Evolutionary conservation across 2,113 vertebrate species (phyloP).

Genomic region (Tinamus guttatus): DNA sequence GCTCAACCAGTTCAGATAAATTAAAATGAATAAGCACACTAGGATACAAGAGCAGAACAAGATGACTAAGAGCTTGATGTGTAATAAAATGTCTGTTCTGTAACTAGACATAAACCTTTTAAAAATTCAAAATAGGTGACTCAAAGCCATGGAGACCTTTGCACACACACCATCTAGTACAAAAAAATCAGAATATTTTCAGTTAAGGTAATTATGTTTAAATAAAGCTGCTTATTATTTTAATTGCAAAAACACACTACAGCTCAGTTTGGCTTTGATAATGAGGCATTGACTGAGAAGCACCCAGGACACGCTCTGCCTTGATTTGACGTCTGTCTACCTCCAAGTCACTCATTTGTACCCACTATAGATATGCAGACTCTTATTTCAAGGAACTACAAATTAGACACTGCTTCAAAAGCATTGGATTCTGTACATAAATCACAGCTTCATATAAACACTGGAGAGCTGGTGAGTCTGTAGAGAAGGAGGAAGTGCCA

Average conservation of each 20-base stretch:
- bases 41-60: conserved; percentile 42
- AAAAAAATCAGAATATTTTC: conserved; percentile 73
- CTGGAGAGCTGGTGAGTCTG: background rate
- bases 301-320: conserved; percentile 33
- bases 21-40: conserved; percentile 47
- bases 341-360: conserved; percentile 37
- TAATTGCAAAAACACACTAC: conserved; percentile 64
- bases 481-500: background rate
- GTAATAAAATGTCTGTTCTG: conserved; percentile 71
- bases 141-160: conserved; percentile 70
- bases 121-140: conserved; percentile 76
- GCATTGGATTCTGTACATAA: background rate
- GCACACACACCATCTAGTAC: conserved; percentile 59
- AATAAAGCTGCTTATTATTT: conserved; percentile 74
- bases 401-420: background rate
- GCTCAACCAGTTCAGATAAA: conserved; percentile 9
- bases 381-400: background rate
- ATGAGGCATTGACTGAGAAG: conserved; percentile 40
- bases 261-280: conserved; percentile 53
- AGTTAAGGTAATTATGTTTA: conserved; percentile 73
- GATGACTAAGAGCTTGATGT: conserved; percentile 71
- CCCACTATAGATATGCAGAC: background rate
- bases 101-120: conserved; percentile 72
- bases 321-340: conserved; percentile 60
- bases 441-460: background rate